phyloP scores from a whole-genome alignment of 2,888 invertebrate genomes.

The Xanthorhoe spadicearia region DNA sequence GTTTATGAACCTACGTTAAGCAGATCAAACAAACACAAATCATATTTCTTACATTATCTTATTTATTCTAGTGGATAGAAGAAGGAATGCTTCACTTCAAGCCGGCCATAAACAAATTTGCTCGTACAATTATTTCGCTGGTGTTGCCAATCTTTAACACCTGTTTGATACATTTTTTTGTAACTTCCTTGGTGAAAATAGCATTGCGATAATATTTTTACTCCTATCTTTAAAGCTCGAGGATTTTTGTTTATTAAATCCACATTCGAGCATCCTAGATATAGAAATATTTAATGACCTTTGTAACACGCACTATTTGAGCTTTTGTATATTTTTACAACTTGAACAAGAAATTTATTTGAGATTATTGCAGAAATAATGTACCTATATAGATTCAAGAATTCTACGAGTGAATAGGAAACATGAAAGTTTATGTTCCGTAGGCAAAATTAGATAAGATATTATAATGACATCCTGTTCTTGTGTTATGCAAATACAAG shows the following conservation, averaged over 20 bases:
- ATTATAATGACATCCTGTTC: slow-evolving; percentile 29
- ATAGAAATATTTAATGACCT: background rate
- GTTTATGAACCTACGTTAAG: too few relatives aligned
- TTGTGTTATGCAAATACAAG: slow-evolving; percentile 42
- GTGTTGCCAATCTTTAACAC: slow-evolving; percentile 27
- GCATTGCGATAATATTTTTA: slow-evolving; percentile 4
- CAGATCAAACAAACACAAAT: too few relatives aligned
- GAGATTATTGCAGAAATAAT: background rate
- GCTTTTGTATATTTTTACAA: background rate
- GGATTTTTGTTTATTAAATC: background rate
- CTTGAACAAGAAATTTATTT: background rate
- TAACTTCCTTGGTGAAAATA: slow-evolving; percentile 16
- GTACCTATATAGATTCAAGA: background rate
- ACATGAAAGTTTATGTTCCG: background rate
- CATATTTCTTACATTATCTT: background rate
- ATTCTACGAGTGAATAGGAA: background rate
- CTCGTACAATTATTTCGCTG: slow-evolving; percentile 3
- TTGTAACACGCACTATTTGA: too few relatives aligned
- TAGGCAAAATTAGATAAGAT: slow-evolving; percentile 23
- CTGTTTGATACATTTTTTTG: slow-evolving; percentile 22
- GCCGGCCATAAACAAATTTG: slow-evolving; percentile 15
- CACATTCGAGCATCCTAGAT: background rate
- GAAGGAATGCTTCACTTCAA: slow-evolving; percentile 5
- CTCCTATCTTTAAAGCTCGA: slow-evolving; percentile 3
- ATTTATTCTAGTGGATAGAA: background rate